Base-by-base conservation (phyloP, 1,140 invertebrate genomes). In the Harlomillsia oculata region DNA sequence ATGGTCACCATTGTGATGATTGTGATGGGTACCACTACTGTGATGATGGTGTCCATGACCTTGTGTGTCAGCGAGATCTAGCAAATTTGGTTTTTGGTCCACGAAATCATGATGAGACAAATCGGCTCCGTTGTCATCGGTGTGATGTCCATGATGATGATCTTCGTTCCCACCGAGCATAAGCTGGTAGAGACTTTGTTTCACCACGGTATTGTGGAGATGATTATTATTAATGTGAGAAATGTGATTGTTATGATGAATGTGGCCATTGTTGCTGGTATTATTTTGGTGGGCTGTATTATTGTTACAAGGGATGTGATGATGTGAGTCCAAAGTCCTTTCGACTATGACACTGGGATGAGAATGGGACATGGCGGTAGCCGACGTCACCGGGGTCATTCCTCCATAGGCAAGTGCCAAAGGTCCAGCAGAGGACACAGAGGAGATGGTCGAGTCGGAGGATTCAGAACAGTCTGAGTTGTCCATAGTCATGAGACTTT, bases 341-440 rank as follows among this genome's bases (percentile, higher is more conserved):
- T 58, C 56, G 0, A 58, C 56, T 34, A 58, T 58, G 46, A 58
- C 56, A 52, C 56, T 58, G 26, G 46, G 56, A 49, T 58, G 56
- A 34, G 40, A 23, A n/a, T 37, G 32, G 16, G 39, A 51, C 18
- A 51, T 28, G 18, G 41, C 44, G 5, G 54, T 41, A 14, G 54
- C 29, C 26, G 30, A 13, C 29, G 49, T 18, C 8, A 39, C 49
- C 11, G 34, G 16, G 18, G 5, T 36, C 6, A 20, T 36, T 1
- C 25, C 36, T 8, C 36, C 26, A 16, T 25, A 20, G 2, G 41
- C 43, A 13, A 39, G 16, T 21, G 21, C 41, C n/a, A 18, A 45
- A 0, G 28, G 45, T 32, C 16, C 45, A 9, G 30, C 21, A 30
- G 45, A 56, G 3, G 54, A 56, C 6, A 52, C 54, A n/a, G 54